Evolutionary conservation across 2,888 invertebrate species (phyloP).

Genomic region (Eucriotettix oculatus): DNA sequence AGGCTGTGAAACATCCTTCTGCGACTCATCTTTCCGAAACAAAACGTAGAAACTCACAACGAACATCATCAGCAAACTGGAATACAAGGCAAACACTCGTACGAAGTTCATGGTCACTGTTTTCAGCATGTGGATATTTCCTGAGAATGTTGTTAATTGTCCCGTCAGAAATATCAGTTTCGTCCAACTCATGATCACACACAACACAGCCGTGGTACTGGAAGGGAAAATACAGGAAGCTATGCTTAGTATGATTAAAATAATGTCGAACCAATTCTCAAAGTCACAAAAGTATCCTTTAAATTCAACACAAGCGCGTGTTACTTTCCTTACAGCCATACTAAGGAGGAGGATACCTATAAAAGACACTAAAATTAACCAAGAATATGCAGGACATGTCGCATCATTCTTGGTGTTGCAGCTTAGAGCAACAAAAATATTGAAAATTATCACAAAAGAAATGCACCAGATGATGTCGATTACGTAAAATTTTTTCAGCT

Average conservation of each 20-base stretch:
- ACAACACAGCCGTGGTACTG: neutral
- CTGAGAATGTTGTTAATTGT: neutral
- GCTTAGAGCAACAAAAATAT: neutral
- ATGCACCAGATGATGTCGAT: neutral
- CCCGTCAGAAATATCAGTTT: neutral
- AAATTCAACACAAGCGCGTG: no score
- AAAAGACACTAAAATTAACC: no score
- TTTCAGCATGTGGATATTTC: conserved; percentile 1
- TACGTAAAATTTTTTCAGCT: neutral
- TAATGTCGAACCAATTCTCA: neutral
- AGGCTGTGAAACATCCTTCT: neutral
- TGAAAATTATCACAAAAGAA: neutral
- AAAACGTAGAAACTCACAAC: neutral
- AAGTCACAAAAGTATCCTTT: no score
- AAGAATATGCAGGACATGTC: no score
- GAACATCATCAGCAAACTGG: neutral
- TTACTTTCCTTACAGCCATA: no score
- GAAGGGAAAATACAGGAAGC: neutral
- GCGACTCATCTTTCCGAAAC: neutral
- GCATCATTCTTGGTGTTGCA: no score
- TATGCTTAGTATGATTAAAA: neutral
- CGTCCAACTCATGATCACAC: neutral
- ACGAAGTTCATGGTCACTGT: neutral
- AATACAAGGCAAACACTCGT: neutral
- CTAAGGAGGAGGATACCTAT: no score